phyloP scores from a whole-genome alignment of 2,888 invertebrate genomes.

The Steinernema carpocapsae region DNA sequence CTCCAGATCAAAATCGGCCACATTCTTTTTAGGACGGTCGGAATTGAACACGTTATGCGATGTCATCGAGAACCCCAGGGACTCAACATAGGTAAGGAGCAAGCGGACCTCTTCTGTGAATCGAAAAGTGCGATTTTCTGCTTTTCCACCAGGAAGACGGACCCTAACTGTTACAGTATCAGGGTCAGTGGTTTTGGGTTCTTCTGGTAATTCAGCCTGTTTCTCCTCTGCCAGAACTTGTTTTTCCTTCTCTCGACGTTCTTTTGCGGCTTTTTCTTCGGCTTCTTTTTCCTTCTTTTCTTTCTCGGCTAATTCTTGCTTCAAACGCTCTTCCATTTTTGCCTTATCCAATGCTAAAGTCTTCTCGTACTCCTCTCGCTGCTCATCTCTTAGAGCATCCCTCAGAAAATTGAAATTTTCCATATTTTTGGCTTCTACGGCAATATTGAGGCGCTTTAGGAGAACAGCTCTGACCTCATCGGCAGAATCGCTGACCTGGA shows the following conservation, averaged over 20 bases:
- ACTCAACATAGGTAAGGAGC: background rate
- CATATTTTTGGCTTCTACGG: background rate
- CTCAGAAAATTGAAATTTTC: background rate
- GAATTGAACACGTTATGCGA: conserved; percentile 7
- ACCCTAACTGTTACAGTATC: background rate
- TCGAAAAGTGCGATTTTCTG: background rate
- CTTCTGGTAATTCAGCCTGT: background rate
- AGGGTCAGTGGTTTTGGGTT: background rate
- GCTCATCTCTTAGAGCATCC: background rate
- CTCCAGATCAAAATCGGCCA: background rate
- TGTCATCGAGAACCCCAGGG: background rate
- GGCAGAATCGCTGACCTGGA: background rate
- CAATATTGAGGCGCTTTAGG: background rate
- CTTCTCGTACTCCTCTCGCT: background rate
- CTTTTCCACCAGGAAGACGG: conserved; percentile 7
- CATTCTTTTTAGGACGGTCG: conserved; percentile 12
- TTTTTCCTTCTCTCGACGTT: background rate
- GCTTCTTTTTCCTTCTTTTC: background rate
- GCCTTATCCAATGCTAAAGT: background rate
- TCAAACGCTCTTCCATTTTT: background rate
- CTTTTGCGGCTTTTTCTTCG: background rate
- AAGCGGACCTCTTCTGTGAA: background rate
- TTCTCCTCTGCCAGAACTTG: background rate
- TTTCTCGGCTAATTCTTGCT: background rate
- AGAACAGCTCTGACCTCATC: background rate